Conservation (phyloP, 2,888 invertebrate genomes). For the Amphiduros pacificus region DNA sequence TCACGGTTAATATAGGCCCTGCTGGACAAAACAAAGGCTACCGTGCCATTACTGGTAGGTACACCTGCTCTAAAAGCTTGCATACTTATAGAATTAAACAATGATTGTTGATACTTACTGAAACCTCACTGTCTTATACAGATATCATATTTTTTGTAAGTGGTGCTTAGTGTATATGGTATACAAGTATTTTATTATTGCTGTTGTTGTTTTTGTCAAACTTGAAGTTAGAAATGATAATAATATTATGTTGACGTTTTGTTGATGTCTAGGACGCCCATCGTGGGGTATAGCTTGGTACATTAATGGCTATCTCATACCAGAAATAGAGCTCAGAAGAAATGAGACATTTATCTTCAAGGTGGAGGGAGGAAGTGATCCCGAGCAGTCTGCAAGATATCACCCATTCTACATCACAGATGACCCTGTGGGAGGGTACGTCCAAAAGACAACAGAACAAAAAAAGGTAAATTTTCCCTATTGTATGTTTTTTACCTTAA, state of each 20-base stretch:
- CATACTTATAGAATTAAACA: not conserved
- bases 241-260: not conserved
- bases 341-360: slow-evolving; percentile 83
- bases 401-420: slow-evolving; percentile 91
- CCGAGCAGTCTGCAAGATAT: slow-evolving; percentile 78
- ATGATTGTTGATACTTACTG: not conserved
- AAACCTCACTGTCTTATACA: not conserved
- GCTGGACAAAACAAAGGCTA: slow-evolving; percentile 2
- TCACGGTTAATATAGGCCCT: not conserved
- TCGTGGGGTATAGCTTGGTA: slow-evolving; percentile 79
- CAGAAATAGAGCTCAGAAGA: slow-evolving; percentile 84
- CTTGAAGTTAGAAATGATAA: not conserved
- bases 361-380: slow-evolving; percentile 84
- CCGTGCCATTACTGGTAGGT: slow-evolving; percentile 7
- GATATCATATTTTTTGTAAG: not conserved
- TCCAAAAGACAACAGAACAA: not conserved
- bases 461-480: too few relatives aligned
- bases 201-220: not conserved
- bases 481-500: too few relatives aligned
- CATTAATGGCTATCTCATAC: slow-evolving; percentile 85
- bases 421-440: slow-evolving; percentile 76
- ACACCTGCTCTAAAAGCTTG: not conserved
- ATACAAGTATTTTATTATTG: not conserved
- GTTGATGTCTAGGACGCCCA: slow-evolving; percentile 39
- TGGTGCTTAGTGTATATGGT: not conserved